Evolutionary conservation across 1,140 invertebrate genomes (phyloP), one percentile per base, ranked within the genome.

Genomic region (Cydia splendana): DNA sequence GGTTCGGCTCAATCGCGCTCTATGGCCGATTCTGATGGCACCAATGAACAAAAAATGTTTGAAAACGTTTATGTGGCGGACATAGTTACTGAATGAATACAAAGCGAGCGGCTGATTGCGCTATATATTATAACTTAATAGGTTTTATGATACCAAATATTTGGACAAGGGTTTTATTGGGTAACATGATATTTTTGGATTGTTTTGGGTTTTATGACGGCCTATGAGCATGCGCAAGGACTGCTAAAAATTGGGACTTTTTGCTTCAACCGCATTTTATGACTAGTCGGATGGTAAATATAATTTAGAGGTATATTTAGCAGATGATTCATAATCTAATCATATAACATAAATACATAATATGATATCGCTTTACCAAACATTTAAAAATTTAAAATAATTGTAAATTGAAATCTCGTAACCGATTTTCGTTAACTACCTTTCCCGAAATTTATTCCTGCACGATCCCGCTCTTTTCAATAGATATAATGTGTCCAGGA

Each of bases 61-160:
- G 88, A 88, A 90, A 87, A 89, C 84, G 82, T 88, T 87, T 83
- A 91, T 87, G 89, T 88, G 85, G 85, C 83, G 76, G 84, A 86
- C 87, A 84, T 89, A 86, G 89, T 87, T 85, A 78, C 84, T 80
- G 80, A 76, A 77, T 88, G 89, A 90, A 92, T 92, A 91, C 87
- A 87, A 90, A 92, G 82, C 77, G 84, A 77, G 77, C 79, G 78
- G 80, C 85, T 84, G 89, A 93, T 91, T 91, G 83, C 84, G 87
- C 88, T 88, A 91, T 91, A 91, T 91, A 90, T 91, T 91, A 91
- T 82, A 83, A 87, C 84, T 83, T 86, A 89, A 91, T 92, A 80
- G 88, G 85, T 89, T 91, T 93, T 93, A 91, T 90, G 87, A 88
- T 86, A 87, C 86, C 85, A 93, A 91, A 93, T 93, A 90, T 93